A percentile compares a stretch with the other conserved stretches of the same genome.
Conservation (phyloP, 1,140 invertebrate genomes). For the Rhizoglyphus robini region DNA sequence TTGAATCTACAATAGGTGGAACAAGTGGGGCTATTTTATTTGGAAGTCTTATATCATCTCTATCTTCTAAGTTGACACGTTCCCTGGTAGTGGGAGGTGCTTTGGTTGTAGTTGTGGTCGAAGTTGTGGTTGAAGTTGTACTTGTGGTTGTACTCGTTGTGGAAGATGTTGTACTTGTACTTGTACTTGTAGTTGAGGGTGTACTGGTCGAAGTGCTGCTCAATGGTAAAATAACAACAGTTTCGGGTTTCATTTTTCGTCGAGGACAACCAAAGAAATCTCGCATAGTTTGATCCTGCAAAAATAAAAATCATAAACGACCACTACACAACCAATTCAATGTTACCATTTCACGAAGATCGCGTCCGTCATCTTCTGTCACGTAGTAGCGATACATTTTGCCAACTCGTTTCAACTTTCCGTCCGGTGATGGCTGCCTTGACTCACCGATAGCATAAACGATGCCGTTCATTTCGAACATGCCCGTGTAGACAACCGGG, state of each 20-base stretch:
- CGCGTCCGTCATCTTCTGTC: background rate
- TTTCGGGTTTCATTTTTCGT: background rate
- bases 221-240: background rate
- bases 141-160: background rate
- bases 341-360: slow-evolving; percentile 11
- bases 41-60: background rate
- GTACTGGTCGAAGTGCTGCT: background rate
- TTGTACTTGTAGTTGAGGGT: background rate
- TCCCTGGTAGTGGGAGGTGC: background rate
- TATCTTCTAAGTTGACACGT: background rate
- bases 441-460: slow-evolving; percentile 17
- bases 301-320: background rate
- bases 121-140: background rate
- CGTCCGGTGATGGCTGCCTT: background rate
- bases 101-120: background rate
- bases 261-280: slow-evolving; percentile 20
- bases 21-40: background rate
- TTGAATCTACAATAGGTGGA: background rate
- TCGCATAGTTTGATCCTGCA: slow-evolving; percentile 12
- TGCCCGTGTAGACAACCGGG: slow-evolving; percentile 11
- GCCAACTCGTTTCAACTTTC: background rate
- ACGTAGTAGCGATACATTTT: slow-evolving; percentile 18
- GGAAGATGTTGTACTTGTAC: background rate
- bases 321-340: background rate
- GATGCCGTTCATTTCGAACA: slow-evolving; percentile 21